Percentiles rank a stretch among this genome's conserved stretches.
Conservation (phyloP, 2,113 vertebrate species). For the Solea solea region DNA sequence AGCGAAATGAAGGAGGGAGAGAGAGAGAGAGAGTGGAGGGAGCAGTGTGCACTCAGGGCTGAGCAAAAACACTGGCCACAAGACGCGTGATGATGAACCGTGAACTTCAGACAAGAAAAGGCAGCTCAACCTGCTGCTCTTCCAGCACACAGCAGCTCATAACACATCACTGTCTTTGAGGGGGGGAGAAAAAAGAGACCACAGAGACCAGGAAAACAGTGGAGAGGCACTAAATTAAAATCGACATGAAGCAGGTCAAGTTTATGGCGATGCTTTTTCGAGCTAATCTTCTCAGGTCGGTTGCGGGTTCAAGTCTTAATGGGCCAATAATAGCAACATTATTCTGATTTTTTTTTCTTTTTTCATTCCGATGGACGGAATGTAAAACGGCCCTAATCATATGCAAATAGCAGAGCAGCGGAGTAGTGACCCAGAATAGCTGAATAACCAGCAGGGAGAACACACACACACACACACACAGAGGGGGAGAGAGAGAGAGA, state of each 20-base stretch:
- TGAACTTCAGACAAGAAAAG: conserved; percentile 84
- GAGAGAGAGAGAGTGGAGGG: conserved; percentile 25
- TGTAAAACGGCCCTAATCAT: conserved; percentile 95
- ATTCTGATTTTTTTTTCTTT: conserved; percentile 83
- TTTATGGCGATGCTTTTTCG: conserved; percentile 90
- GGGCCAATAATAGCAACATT: conserved; percentile 98
- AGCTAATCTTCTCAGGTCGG: conserved; percentile 94
- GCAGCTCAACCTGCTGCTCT: conserved; percentile 69
- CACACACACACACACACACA: conserved; percentile 7
- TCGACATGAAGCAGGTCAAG: conserved; percentile 96
- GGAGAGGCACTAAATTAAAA: conserved; percentile 94
- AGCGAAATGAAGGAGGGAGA: conserved; percentile 36
- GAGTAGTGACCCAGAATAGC: conserved; percentile 89
- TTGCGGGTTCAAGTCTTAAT: conserved; percentile 94
- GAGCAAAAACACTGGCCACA: conserved; percentile 94
- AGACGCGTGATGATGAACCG: conserved; percentile 91
- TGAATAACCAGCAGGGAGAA: conserved; percentile 84
- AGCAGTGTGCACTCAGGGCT: conserved; percentile 95
- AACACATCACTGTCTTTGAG: conserved; percentile 50
- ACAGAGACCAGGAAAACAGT: conserved; percentile 68
- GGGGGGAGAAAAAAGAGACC: background rate
- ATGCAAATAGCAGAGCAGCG: conserved; percentile 95
- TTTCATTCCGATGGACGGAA: conserved; percentile 91
- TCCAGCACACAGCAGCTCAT: conserved; percentile 49
- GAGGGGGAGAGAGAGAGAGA: background rate